Base-by-base conservation (phyloP, 2,888 invertebrate genomes). In the Mylabris sibirica region DNA sequence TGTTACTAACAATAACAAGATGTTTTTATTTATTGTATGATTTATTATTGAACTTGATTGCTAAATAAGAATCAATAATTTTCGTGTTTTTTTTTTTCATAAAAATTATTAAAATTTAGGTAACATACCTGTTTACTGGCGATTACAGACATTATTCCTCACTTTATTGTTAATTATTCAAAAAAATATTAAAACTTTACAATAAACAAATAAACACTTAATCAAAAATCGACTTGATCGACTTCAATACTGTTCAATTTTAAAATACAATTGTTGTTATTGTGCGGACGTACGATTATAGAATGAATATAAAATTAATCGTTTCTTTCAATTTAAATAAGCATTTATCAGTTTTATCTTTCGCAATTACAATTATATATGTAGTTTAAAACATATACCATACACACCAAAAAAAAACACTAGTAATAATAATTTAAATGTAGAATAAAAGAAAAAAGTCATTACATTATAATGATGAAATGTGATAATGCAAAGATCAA, bases 401-500 rank as follows among this genome's bases (percentile, higher is more conserved):
- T 38, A 71, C 68, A 70, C 70, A 71, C 70, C n/a, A n/a, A n/a
- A n/a, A 73, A 73, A 63, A 67, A n/a, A 63, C 34, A 64, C 65
- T 67, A 68, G 64, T 57, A 30, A 65, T 65, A 68, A 71, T 66
- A 68, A 66, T 65, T 63, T 63, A 60, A 63, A 53, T 24, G 24
- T 22, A 44, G n/a, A 41, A n/a, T 38, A 12, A 14, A 12, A 34
- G 57, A 62, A 22, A 67, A 59, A 59, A 34, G n/a, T 41, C 62
- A 61, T 64, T 49, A 61, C 61, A 59, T 67, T 66, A 63, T 71
- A 34, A 61, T 71, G 68, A 68, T 64, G 68, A 71, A 76, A 76
- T 76, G 74, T 72, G 76, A 77, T 77, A 76, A 76, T 77, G 60
- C 44, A 11, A 49, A 68, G 76, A 76, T 75, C 77, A 73, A 71